Percentiles rank a stretch among this genome's conserved stretches.
These are phyloP conservation scores for Hoplodrina blanda DNA, from an alignment of 2,888 invertebrate species.

Conservation along the genomic window DNA sequence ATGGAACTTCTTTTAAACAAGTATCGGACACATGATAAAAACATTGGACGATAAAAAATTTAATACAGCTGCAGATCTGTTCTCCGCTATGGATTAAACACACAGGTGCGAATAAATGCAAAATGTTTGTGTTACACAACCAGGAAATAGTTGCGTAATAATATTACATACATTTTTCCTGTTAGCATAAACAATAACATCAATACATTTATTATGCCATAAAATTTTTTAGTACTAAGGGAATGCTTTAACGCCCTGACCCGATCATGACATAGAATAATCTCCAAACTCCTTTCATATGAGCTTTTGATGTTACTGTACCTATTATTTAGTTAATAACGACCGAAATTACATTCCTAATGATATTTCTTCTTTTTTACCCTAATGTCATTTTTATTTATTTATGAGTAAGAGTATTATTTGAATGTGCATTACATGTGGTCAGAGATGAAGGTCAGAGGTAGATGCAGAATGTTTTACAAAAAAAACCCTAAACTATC, in stretches of 20 bases:
- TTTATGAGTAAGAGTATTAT: slow-evolving; percentile 31
- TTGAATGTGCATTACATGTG: slow-evolving; percentile 7
- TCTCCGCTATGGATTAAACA: slow-evolving; percentile 4
- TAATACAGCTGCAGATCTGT: not conserved
- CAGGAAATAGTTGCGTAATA: slow-evolving; percentile 19
- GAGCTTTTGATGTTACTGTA: slow-evolving; percentile 30
- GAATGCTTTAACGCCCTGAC: slow-evolving; percentile 30
- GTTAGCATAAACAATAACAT: slow-evolving; percentile 8
- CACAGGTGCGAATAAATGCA: not conserved
- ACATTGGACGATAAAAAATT: slow-evolving; percentile 7
- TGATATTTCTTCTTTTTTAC: slow-evolving; percentile 51
- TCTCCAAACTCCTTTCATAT: slow-evolving; percentile 22
- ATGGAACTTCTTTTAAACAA: slow-evolving; percentile 1
- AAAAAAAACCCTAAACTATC: not conserved
- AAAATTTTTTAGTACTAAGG: slow-evolving; percentile 35
- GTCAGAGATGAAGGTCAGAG: not conserved
- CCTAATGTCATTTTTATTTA: slow-evolving; percentile 32
- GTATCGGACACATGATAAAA: slow-evolving; percentile 8
- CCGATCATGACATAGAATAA: slow-evolving; percentile 40
- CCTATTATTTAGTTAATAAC: slow-evolving; percentile 34
- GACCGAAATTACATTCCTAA: slow-evolving; percentile 61
- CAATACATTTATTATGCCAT: slow-evolving; percentile 44
- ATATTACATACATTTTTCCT: slow-evolving; percentile 21
- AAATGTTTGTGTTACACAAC: not conserved
- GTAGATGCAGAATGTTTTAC: not conserved